Base-by-base conservation (phyloP, 2,113 vertebrate species). In the Oryzias javanicus region DNA sequence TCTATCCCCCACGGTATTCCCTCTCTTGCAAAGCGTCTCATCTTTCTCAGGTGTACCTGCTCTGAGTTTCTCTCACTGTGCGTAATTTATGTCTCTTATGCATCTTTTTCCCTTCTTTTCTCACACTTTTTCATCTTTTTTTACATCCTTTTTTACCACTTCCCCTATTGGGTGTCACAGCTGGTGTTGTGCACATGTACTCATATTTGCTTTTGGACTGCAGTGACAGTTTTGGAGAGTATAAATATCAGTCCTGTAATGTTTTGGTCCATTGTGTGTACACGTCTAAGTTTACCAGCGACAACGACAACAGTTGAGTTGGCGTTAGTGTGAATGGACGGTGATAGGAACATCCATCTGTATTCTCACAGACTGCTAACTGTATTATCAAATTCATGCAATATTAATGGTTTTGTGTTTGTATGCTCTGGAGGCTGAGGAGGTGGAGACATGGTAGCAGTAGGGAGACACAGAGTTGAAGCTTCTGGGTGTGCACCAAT, bases 391-490 rank as follows among this genome's bases (percentile, higher is more conserved):
- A 45, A 47, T 67, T 81, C 73, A 80, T 74, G 56, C 41, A 86
- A 74, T 76, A 80, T 85, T 78, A 74, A 84, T 84, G 24, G 60
- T 18, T 67, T n/a, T 22, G 48, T 52, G 47, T 63, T 15, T 17
- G 12, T 55, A 19, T 51, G 60, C 22, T 42, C 6, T 18, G 18
- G 27, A 40, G 27, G 19, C 27, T 40, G 8, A 40, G n/a, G 60
- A 54, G 55, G 74, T 72, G 57, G 45, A 55, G 16, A 6, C 12
- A 45, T 55, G 10, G 19, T 4, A 27, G 6, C 24, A 46, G 15
- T 20, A 18, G 13, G 17, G 64, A 59, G 35, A 73, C 25, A 15
- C 19, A 29, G 14, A n/a, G n/a, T n/a, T n/a, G n/a, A n/a, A n/a
- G n/a, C n/a, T 60, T 47, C 29, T 18, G 49, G 60, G 64, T 55